These are phyloP conservation scores for Aptenodytes forsteri DNA, from an alignment of 2,113 vertebrate genomes.

Conservation along the genomic window DNA sequence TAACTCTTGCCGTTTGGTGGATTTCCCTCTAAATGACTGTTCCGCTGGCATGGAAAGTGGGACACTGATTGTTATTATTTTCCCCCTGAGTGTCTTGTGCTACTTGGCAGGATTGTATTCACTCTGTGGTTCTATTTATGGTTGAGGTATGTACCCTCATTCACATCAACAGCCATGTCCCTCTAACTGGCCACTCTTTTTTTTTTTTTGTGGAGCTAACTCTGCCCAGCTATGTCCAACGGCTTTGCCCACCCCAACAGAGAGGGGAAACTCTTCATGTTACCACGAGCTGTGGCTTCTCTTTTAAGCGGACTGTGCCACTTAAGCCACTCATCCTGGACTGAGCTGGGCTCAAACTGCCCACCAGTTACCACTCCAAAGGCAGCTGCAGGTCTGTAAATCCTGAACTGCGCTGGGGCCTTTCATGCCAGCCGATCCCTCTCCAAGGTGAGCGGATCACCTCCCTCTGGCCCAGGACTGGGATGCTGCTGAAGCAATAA, in stretches of 20 bases:
- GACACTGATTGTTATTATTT: neutral
- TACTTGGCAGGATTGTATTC: neutral
- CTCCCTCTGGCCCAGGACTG: neutral
- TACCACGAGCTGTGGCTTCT: neutral
- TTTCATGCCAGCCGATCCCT: neutral
- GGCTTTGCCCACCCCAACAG: neutral
- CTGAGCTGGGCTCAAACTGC: neutral
- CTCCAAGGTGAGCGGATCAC: no score
- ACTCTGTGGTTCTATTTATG: neutral
- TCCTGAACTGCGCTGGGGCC: neutral
- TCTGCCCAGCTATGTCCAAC: neutral
- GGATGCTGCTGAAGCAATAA: neutral
- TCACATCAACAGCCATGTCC: neutral
- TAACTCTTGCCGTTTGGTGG: neutral
- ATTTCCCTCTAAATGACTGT: neutral
- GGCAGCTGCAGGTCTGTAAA: neutral
- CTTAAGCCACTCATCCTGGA: neutral
- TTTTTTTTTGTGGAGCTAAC: neutral
- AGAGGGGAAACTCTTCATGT: neutral
- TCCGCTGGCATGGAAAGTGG: neutral
- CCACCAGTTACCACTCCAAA: neutral
- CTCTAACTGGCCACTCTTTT: neutral
- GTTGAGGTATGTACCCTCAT: neutral
- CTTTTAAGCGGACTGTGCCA: neutral
- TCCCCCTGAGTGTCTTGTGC: neutral